Evolutionary conservation across 1,140 invertebrate species (phyloP), one percentile per base, ranked within the genome.

Genomic region (Drosophila dunni): DNA sequence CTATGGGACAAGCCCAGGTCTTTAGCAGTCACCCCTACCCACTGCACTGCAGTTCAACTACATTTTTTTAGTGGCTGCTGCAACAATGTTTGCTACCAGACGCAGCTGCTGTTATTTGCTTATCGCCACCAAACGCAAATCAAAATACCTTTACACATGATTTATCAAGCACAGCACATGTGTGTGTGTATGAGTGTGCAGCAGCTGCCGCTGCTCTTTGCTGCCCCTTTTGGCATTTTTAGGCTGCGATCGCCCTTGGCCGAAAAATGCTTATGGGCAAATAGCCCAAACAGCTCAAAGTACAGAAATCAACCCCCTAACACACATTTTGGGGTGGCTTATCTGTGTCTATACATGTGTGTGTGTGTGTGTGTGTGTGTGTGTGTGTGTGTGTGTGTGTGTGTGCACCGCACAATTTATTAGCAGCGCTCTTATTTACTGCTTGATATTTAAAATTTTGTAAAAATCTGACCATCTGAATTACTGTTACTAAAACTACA

Each of bases 121-220:
- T 69, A 69, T 74, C 64, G 45, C 44, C 56, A 36, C 34, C 6
- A 42, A 64, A 56, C 62, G 60, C 69, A 89, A 74, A 81, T 85
- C 81, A 85, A 85, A 89, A 89, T 89, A 89, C 84, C 84, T 89
- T 81, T 81, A 89, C 84, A 89, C 84, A 89, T 89, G 84, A 89
- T 89, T 89, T 89, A 89, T 81, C 85, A 84, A 78, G 74, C 83
- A 73, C 77, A 68, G 71, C 72, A 53, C 51, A 46, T 38, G 75
- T 60, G 63, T 57, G 42, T 64, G 44, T 29, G 46, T 45, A 10
- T 53, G 54, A 44, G 42, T 54, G 24, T 29, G 24, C 24, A 45
- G 17, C 42, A 63, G 53, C 73, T 79, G 84, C 84, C 75, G 84
- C 80, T 88, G 83, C 73, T 65, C 82, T 75, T 75, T 46, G 65